phyloP scores from a whole-genome alignment of 2,113 vertebrate genomes.

The Heterocephalus glaber region DNA sequence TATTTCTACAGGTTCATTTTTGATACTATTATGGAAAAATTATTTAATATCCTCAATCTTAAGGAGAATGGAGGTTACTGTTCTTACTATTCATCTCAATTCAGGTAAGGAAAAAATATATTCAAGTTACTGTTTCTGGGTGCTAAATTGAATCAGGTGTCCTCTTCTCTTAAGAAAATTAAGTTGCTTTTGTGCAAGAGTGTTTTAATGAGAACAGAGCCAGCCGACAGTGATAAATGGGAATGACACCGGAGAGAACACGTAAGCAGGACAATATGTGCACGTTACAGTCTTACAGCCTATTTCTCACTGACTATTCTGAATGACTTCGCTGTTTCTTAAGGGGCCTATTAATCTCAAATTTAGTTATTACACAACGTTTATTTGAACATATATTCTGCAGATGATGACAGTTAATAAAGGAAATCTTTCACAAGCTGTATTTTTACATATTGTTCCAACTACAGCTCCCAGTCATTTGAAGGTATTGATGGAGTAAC shows the following conservation, averaged over 20 bases:
- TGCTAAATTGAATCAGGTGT: slow-evolving; percentile 99
- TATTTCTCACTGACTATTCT: slow-evolving; percentile 95
- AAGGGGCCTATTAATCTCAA: slow-evolving; percentile 95
- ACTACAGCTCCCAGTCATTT: slow-evolving; percentile 87
- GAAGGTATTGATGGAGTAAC: slow-evolving; percentile 88
- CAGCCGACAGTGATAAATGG: slow-evolving; percentile 96
- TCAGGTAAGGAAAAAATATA: slow-evolving; percentile 85
- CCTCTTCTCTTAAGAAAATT: slow-evolving; percentile 99
- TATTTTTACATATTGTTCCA: slow-evolving; percentile 94
- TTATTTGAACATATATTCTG: slow-evolving; percentile 99
- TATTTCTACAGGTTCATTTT: slow-evolving; percentile 84
- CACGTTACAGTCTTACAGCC: slow-evolving; percentile 89
- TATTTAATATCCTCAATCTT: slow-evolving; percentile 89
- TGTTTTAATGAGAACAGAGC: slow-evolving; percentile 96
- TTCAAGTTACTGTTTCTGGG: slow-evolving; percentile 88
- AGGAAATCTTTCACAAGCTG: slow-evolving; percentile 92
- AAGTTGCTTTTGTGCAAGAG: slow-evolving; percentile 94
- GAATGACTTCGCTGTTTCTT: slow-evolving; percentile 89
- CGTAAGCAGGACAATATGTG: slow-evolving; percentile 94
- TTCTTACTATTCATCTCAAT: slow-evolving; percentile 89
- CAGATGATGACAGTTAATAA: slow-evolving; percentile 97
- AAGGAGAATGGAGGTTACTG: slow-evolving; percentile 42
- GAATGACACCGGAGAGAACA: slow-evolving; percentile 90
- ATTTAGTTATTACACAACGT: slow-evolving; percentile 94
- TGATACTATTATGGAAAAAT: slow-evolving; percentile 83